A percentile compares a stretch with the other conserved stretches of the same genome.
These are phyloP conservation scores for Venusia cambrica DNA, from an alignment of 2,888 invertebrate species.

Conservation along the genomic window DNA sequence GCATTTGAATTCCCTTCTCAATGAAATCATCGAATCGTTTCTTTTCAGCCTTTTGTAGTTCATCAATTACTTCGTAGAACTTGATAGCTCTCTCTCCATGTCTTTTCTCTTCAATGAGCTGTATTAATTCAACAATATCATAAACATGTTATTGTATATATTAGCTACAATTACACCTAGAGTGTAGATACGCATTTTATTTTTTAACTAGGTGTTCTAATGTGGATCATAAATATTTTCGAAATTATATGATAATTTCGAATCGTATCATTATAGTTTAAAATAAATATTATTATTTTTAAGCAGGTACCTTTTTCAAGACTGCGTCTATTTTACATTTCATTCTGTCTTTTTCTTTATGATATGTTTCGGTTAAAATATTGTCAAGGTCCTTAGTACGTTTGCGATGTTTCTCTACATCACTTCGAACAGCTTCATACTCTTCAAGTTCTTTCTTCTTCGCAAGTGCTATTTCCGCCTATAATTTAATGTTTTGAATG, in stretches of 20 bases:
- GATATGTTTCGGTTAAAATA: conserved; percentile 34
- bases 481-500: no score
- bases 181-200: no score
- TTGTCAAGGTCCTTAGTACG: conserved; percentile 30
- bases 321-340: conserved; percentile 35
- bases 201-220: no score
- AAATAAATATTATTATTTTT: conserved; percentile 6
- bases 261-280: no score
- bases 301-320: conserved; percentile 40
- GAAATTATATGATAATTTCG: no score
- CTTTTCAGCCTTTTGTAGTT: conserved; percentile 35
- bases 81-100: conserved; percentile 28
- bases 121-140: conserved; percentile 9
- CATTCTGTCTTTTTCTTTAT: conserved; percentile 37
- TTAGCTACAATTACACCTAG: no score
- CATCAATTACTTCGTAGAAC: conserved; percentile 37
- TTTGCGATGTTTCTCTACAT: conserved; percentile 20
- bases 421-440: conserved; percentile 31
- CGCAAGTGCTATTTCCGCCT: conserved; percentile 32
- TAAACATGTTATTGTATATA: no score
- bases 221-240: no score
- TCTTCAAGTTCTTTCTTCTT: conserved; percentile 34
- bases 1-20: conserved; percentile 35
- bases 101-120: conserved; percentile 38
- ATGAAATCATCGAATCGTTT: conserved; percentile 43